Evolutionary conservation across 2,113 vertebrate species (phyloP).

Genomic region (western clawed frog (Xenopus tropicalis)): DNA sequence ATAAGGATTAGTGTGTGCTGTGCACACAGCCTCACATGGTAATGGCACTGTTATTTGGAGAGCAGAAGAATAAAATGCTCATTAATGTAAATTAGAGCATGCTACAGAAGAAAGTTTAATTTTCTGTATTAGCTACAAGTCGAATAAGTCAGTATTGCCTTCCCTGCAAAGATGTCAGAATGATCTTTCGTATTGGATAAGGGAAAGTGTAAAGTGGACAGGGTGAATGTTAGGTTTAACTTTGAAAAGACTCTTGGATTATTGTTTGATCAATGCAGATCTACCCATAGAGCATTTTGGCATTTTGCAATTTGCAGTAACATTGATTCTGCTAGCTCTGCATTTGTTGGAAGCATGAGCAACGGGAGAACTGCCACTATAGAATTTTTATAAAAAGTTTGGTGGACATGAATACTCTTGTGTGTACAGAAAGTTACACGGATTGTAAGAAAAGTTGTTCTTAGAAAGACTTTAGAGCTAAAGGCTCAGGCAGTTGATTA

Average conservation of each 20-base stretch:
- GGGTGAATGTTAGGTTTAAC: background rate
- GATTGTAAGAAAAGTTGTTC: too few species aligned
- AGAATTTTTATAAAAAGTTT: too few species aligned
- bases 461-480: too few species aligned
- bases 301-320: too few species aligned
- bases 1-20: conserved; percentile 22
- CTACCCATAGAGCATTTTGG: background rate
- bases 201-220: background rate
- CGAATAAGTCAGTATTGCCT: conserved; percentile 1
- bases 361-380: too few species aligned
- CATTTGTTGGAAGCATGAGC: background rate
- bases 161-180: background rate
- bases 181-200: conserved; percentile 1
- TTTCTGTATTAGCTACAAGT: conserved; percentile 15
- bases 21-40: background rate
- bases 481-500: too few species aligned
- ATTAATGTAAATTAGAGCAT: conserved; percentile 38
- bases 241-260: background rate
- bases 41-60: conserved; percentile 36
- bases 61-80: conserved; percentile 32
- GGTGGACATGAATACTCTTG: too few species aligned
- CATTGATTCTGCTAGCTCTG: background rate
- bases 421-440: too few species aligned
- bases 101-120: conserved; percentile 35
- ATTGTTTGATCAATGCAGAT: background rate